Evolutionary conservation across 2,888 invertebrate genomes (phyloP), one percentile per base, ranked within the genome.

Genomic region (Hoplodrina ambigua): DNA sequence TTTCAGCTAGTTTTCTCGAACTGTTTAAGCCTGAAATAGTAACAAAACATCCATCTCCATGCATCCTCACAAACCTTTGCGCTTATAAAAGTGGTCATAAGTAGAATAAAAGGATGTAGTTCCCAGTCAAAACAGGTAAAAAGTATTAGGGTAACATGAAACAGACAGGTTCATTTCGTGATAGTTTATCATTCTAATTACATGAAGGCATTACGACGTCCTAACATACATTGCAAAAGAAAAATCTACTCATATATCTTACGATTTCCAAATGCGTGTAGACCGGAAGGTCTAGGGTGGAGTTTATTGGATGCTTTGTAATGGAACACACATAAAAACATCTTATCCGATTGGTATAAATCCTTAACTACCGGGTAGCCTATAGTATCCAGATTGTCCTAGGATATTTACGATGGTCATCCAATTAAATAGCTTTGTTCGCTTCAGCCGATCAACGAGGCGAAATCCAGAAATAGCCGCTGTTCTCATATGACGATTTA

Each of bases 271-370:
- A 75, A 75, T 50, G 54, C 20, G 2, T 55, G 19, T 69, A 41
- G 25, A 44, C 56, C 68, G 67, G 58, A 76, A 63, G 68, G 53
- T 60, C 53, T n/a, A 7, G 49, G 56, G 61, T 52, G 46, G 64
- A 62, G 30, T 76, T 76, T 75, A 78, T 74, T 78, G 55, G 72
- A 50, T 46, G 57, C 37, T 78, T 78, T 78, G 72, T 71, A 78
- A 78, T 30, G 44, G 54, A 46, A 63, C 78, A 75, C 54, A 72
- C 78, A 74, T 63, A 78, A 75, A 78, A 75, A 75, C 59, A 78
- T 78, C 58, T 72, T 78, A 75, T 75, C 78, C 58, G 77, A 73
- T 75, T 63, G 71, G 58, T 72, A 75, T 75, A 75, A 78, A 75
- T 72, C 78, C 58, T 72, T 72, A 72, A 78, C 72, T 72, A 63